Base-by-base conservation (phyloP, 2,888 invertebrate species). In the Atherix ibis region DNA sequence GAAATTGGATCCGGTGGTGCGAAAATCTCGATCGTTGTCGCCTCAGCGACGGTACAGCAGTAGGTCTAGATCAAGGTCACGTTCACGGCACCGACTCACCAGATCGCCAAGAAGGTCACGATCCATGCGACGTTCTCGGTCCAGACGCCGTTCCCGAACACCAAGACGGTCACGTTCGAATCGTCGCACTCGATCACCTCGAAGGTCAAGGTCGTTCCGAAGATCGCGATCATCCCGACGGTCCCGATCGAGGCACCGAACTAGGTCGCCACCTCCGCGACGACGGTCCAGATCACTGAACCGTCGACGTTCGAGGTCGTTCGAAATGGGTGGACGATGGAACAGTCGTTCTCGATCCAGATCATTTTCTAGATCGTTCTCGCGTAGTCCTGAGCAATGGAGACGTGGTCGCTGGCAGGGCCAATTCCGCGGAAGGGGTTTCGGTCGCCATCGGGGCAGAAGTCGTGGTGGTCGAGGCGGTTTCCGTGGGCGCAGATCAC, bases 371-470 rank as follows among this genome's bases (percentile, higher is more conserved):
- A 45, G 59, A 8, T 41, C 44, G 4, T 46, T 52, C 12, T 46
- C 46, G 9, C 39, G 47, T 2, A 41, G 41, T 31, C 33, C 41
- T 12, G 31, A 31, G 18, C 27, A 37, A 8, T 33, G 39, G 30
- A 31, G 34, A 13, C 36, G 39, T 3, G 37, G 37, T 10, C 9
- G 29, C 68, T 54, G 78, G 78, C 53, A 66, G 69, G 25, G 68
- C 73, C 42, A 80, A 79, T 1, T 81, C 27, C 30, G 40, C 3
- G 40, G 38, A 5, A 18, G 40, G 15, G 68, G 81, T 41, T 79
- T 80, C 67, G 63, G 64, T 53, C 66, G 69, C 25, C 68, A 73
- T 33, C 67, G 68, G 3, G 67, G 69, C 18, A 50, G 43, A 50
- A 65, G 49, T 52, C 68, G 45, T 48, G 64, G 54, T 22, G 56